These are phyloP conservation scores for Acanthosepion esculentum DNA, from an alignment of 2,888 invertebrate species.

Conservation along the genomic window DNA sequence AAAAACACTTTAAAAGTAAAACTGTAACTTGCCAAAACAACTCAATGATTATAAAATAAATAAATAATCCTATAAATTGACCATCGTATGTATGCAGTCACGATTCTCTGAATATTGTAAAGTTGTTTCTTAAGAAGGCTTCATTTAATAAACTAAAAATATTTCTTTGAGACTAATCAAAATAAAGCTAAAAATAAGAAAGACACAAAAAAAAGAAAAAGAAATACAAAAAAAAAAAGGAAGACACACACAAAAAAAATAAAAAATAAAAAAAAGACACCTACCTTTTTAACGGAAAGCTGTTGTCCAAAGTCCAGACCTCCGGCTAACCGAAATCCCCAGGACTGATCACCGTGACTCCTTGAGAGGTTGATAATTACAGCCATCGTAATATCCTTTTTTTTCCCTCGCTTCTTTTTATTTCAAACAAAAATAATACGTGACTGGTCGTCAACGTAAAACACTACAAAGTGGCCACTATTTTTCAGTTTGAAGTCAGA, in stretches of 20 bases:
- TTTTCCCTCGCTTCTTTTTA: neutral
- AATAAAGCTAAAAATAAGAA: too few species aligned
- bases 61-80: neutral
- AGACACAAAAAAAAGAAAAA: too few species aligned
- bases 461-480: neutral
- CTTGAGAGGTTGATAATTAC: constrained; percentile 61
- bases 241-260: constrained; percentile 42
- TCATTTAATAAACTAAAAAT: neutral
- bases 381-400: constrained; percentile 53
- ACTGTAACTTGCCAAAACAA: neutral
- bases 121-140: too few species aligned
- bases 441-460: neutral
- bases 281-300: constrained; percentile 70
- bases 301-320: constrained; percentile 68
- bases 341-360: constrained; percentile 60
- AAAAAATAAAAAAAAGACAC: constrained; percentile 42
- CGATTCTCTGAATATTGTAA: neutral
- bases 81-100: neutral
- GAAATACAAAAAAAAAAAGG: neutral
- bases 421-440: neutral
- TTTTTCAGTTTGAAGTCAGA: neutral
- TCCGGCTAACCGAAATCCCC: constrained; percentile 71
- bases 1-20: too few species aligned
- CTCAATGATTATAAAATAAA: neutral
- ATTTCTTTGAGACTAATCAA: too few species aligned